Evolutionary conservation across 2,888 invertebrate species (phyloP), one percentile per base, ranked within the genome.

Genomic region (Eulithis testata): DNA sequence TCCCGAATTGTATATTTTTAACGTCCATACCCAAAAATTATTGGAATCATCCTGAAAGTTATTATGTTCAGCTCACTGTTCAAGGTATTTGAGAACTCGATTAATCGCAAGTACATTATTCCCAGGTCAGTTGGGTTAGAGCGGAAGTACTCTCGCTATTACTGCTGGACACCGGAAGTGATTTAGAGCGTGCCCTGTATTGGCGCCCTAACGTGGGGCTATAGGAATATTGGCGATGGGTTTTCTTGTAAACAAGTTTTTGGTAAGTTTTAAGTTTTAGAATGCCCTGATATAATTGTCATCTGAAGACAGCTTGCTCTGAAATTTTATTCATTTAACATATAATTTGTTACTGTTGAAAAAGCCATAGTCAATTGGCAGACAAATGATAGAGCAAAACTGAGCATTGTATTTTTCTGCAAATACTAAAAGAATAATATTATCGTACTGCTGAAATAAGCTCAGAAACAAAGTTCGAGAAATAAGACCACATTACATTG

Each of bases 111-210:
- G 72, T 72, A 65, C 65, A 77, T 80, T 78, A 79, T 77, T 77
- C 74, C 67, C 73, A 74, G 78, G 72, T 73, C 65, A 66, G 63
- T 64, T 47, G 63, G 73, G 73, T 68, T 72, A 62, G 71, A 57
- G 60, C 73, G 81, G 81, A 82, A 81, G 79, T 75, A 49, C 61
- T 65, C 47, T 51, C 50, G 65, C 81, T 76, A 84, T 85, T 83
- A 80, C 78, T 77, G 71, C 71, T 76, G 80, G 77, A 78, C 78
- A 78, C 76, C 77, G 83, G 82, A 84, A 82, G 80, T 84, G 81
- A 86, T 85, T 86, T 83, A 84, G 77, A 70, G 71, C 55, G 60
- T 66, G 65, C 54, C 58, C 53, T 45, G 47, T 63, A 62, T 69
- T 63, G 51, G 62, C 56, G 51, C 60, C 44, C 55, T 27, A 63